phyloP scores from a whole-genome alignment of 2,888 invertebrate species.

The Calephelis perditalis region DNA sequence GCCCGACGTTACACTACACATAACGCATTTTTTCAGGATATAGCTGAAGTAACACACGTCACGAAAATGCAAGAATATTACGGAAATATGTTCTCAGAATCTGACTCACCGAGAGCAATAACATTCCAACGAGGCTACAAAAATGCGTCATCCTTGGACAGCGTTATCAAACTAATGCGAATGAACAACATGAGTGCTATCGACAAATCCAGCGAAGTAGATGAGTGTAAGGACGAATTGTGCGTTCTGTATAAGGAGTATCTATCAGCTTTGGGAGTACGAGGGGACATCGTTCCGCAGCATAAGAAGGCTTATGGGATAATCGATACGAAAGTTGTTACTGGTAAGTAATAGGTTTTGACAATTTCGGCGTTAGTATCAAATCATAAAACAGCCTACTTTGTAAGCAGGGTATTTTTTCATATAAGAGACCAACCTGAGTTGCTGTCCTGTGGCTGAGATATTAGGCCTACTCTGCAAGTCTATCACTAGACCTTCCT shows the following conservation, averaged over 20 bases:
- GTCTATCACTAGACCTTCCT: too few relatives aligned
- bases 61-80: slow-evolving; percentile 52
- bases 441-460: too few relatives aligned
- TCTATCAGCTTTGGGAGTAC: slow-evolving; percentile 54
- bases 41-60: slow-evolving; percentile 52
- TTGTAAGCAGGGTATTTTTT: too few relatives aligned
- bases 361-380: too few relatives aligned
- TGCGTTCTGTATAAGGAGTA: slow-evolving; percentile 50
- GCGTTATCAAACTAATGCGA: slow-evolving; percentile 60
- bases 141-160: slow-evolving; percentile 57
- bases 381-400: too few relatives aligned
- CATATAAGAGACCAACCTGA: too few relatives aligned
- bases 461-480: too few relatives aligned
- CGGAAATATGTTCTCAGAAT: slow-evolving; percentile 56
- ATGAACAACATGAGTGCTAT: slow-evolving; percentile 57
- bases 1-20: too few relatives aligned
- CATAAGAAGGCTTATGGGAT: slow-evolving; percentile 64
- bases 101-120: slow-evolving; percentile 54
- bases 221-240: slow-evolving; percentile 39
- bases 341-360: slow-evolving; percentile 45
- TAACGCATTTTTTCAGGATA: slow-evolving; percentile 45
- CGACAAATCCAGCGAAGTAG: slow-evolving; percentile 40
- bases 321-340: slow-evolving; percentile 76
- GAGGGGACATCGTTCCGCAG: slow-evolving; percentile 54
- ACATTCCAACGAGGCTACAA: slow-evolving; percentile 54